A percentile compares a stretch with the other conserved stretches of the same genome.
These are phyloP conservation scores for Xiphophorus maculatus DNA, from an alignment of 2,113 vertebrate genomes.

Conservation along the genomic window DNA sequence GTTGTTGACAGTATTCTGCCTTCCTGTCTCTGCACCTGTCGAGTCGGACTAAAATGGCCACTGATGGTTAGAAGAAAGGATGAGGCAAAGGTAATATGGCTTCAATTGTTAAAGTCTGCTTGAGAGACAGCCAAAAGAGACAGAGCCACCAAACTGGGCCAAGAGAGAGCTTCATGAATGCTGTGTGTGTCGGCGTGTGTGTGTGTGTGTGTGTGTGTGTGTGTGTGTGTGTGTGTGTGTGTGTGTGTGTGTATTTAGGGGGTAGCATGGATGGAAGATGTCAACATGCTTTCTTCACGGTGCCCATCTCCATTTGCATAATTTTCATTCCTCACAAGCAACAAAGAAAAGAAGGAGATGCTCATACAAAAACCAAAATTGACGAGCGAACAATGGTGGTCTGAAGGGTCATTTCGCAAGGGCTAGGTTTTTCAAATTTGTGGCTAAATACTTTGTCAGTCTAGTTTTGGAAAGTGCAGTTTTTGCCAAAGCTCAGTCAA, in stretches of 20 bases:
- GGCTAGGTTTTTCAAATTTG: constrained; percentile 56
- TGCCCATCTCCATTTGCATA: constrained; percentile 80
- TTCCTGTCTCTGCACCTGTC: constrained; percentile 62
- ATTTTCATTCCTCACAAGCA: constrained; percentile 69
- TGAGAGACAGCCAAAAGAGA: constrained; percentile 78
- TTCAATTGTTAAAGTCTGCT: constrained; percentile 70
- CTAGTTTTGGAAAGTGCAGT: constrained; percentile 48
- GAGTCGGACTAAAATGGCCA: constrained; percentile 48
- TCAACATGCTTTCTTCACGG: constrained; percentile 74
- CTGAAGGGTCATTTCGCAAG: constrained; percentile 76
- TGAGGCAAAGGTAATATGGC: constrained; percentile 43
- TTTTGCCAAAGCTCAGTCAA: constrained; percentile 60
- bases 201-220: constrained; percentile 38
- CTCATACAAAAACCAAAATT: constrained; percentile 76
- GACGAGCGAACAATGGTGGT: constrained; percentile 78
- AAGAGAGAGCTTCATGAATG: constrained; percentile 65
- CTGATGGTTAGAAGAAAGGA: constrained; percentile 56
- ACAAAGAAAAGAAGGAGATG: constrained; percentile 76
- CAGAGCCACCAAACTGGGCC: constrained; percentile 66
- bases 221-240: constrained; percentile 9
- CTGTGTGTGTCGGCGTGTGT: constrained; percentile 13
- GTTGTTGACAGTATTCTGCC: constrained; percentile 62
- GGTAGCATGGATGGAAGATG: constrained; percentile 69
- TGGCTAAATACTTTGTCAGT: constrained; percentile 71
- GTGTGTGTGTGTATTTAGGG: constrained; percentile 66